Conservation (phyloP, 2,113 vertebrate genomes). For the Heterotilapia buettikoferi region DNA sequence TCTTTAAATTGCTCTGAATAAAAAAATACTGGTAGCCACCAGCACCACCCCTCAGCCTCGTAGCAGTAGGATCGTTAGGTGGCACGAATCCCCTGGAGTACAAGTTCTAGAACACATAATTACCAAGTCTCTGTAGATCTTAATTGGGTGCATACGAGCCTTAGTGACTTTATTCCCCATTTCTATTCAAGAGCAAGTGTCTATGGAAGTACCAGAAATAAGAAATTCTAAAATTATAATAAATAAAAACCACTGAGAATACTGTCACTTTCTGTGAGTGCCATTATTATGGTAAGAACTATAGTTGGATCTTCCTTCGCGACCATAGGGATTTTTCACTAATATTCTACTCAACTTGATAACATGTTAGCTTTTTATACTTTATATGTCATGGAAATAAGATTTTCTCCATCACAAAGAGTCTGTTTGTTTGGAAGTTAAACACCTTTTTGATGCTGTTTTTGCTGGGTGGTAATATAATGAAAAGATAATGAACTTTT, state of each 20-base stretch:
- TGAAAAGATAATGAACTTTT: neutral
- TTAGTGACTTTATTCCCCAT: neutral
- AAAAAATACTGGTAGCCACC: neutral
- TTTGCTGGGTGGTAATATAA: neutral
- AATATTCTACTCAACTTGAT: neutral
- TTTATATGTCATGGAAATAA: neutral
- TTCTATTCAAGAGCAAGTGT: neutral
- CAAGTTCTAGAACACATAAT: neutral
- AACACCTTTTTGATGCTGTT: neutral
- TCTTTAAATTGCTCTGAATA: neutral
- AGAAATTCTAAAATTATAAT: neutral
- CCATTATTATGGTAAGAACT: neutral
- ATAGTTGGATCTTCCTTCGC: neutral
- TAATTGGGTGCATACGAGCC: neutral
- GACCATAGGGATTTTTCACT: neutral
- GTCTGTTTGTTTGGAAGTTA: neutral
- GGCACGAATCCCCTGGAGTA: neutral
- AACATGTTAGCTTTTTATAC: neutral
- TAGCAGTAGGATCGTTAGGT: neutral
- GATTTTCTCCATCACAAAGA: neutral
- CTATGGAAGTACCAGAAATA: neutral
- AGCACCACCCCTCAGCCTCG: neutral
- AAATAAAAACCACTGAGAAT: neutral
- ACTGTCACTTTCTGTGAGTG: neutral
- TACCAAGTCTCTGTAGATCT: neutral